These are phyloP conservation scores for Symphodus melops DNA, from an alignment of 2,113 vertebrate species.

Conservation along the genomic window DNA sequence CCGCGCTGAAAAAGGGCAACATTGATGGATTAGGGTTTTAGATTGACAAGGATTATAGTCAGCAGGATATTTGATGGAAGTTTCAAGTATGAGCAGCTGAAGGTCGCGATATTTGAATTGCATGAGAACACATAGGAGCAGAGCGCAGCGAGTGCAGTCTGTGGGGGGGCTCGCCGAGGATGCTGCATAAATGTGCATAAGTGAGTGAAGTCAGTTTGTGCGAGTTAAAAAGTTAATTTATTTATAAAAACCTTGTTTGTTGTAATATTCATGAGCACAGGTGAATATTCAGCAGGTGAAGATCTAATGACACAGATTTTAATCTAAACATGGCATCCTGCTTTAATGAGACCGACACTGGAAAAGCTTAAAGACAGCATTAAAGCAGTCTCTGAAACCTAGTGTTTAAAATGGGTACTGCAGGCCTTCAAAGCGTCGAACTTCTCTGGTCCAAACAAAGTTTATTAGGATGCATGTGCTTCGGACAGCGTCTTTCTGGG, in stretches of 20 bases:
- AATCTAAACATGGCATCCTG: background rate
- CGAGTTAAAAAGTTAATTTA: slow-evolving; percentile 31
- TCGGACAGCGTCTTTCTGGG: too few relatives aligned
- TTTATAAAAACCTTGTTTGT: slow-evolving; percentile 2
- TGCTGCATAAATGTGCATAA: slow-evolving; percentile 32
- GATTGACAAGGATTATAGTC: slow-evolving; percentile 59
- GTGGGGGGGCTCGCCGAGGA: background rate
- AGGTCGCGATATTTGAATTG: slow-evolving; percentile 21
- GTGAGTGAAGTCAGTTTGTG: slow-evolving; percentile 22
- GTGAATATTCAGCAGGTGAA: slow-evolving; percentile 37
- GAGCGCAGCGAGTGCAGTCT: background rate
- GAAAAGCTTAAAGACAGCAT: background rate
- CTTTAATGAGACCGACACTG: background rate
- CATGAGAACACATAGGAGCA: background rate
- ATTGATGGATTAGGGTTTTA: slow-evolving; percentile 53
- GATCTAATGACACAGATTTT: background rate
- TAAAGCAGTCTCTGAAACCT: too few relatives aligned
- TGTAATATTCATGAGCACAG: slow-evolving; percentile 21
- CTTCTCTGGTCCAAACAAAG: too few relatives aligned
- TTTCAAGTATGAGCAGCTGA: slow-evolving; percentile 30
- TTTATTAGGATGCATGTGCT: too few relatives aligned
- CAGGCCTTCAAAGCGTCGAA: too few relatives aligned
- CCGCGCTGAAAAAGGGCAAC: slow-evolving; percentile 10
- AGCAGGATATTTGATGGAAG: slow-evolving; percentile 54
- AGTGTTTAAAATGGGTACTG: too few relatives aligned